Evolutionary conservation across 2,113 vertebrate species (phyloP).

Genomic region (Xerus inauris): DNA sequence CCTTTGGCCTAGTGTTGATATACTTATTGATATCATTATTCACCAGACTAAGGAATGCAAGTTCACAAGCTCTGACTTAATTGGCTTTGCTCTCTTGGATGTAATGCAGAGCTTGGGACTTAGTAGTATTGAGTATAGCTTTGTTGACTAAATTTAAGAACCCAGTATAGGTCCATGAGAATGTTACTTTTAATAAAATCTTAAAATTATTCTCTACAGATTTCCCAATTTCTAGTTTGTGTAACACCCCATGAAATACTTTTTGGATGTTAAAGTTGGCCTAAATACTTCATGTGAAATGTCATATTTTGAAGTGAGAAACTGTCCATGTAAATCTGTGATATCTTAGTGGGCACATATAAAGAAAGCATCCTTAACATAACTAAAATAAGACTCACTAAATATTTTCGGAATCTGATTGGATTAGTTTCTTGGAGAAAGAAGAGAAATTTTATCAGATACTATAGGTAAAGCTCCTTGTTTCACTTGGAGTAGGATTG

Average conservation of each 20-base stretch:
- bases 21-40: not conserved
- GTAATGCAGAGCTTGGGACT: not conserved
- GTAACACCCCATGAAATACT: not conserved
- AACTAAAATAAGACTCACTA: not conserved
- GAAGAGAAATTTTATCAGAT: not conserved
- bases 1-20: not conserved
- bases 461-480: not conserved
- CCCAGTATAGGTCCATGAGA: not conserved
- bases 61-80: not conserved
- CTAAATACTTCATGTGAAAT: not conserved
- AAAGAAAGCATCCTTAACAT: not conserved
- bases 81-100: not conserved
- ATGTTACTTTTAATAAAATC: not conserved
- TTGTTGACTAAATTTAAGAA: slow-evolving; percentile 23
- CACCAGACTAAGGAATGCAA: not conserved
- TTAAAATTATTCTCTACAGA: not conserved
- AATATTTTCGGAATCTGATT: not conserved
- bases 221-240: not conserved
- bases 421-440: not conserved
- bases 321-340: not conserved
- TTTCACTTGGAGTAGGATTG: not conserved
- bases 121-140: not conserved
- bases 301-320: not conserved
- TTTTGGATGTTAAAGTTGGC: not conserved
- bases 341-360: not conserved